These are phyloP conservation scores for Urosaurus nigricauda DNA, from an alignment of 2,797 vertebrate species.

Conservation along the genomic window DNA sequence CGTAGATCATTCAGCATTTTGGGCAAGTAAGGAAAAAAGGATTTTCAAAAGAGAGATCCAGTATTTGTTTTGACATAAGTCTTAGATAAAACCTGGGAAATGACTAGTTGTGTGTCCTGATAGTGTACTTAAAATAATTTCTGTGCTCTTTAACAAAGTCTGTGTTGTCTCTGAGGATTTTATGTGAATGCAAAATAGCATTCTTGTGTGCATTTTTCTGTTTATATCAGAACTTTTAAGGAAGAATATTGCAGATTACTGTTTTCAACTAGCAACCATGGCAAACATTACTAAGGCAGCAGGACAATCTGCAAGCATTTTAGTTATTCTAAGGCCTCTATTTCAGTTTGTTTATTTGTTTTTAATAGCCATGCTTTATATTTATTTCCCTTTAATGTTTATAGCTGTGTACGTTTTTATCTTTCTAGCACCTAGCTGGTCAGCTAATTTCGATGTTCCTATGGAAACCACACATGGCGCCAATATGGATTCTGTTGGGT, in stretches of 20 bases:
- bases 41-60: background rate
- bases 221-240: background rate
- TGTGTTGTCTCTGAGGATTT: background rate
- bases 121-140: background rate
- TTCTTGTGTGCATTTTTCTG: background rate
- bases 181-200: background rate
- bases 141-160: background rate
- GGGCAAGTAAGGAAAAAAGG: too few relatives aligned
- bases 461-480: slow-evolving; percentile 93
- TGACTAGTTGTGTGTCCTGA: background rate
- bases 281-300: background rate
- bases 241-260: background rate
- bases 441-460: slow-evolving; percentile 94
- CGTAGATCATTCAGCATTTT: background rate
- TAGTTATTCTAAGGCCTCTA: background rate
- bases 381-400: background rate
- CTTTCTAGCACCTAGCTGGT: slow-evolving; percentile 89
- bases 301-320: background rate
- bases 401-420: background rate
- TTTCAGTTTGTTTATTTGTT: background rate
- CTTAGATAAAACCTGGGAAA: background rate
- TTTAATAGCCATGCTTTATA: background rate
- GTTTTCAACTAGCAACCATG: background rate
- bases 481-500: slow-evolving; percentile 83
- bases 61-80: background rate